A percentile compares a stretch with the other conserved stretches of the same genome.
These are phyloP conservation scores for Corynorhinus townsendii DNA, from an alignment of 2,113 vertebrate genomes.

Conservation along the genomic window DNA sequence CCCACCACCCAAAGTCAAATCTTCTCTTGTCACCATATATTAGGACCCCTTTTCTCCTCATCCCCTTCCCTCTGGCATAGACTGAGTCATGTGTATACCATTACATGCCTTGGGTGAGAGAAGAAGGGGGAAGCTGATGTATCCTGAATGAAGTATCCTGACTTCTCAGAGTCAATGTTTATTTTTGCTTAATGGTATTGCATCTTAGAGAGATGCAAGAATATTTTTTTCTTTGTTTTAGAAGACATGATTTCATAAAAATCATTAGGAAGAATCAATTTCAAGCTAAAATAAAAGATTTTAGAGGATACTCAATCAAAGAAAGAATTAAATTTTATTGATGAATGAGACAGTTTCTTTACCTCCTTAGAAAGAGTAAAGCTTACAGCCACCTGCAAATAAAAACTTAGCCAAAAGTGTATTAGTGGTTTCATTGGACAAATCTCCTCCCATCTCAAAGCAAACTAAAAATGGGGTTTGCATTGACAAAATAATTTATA, in stretches of 20 bases:
- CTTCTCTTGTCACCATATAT: too few relatives aligned
- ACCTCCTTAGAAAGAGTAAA: not conserved
- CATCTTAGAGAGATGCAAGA: not conserved
- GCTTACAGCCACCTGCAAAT: not conserved
- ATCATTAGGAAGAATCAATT: not conserved
- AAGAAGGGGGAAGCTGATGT: not conserved
- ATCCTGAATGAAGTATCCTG: not conserved
- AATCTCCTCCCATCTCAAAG: not conserved
- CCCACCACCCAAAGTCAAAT: too few relatives aligned
- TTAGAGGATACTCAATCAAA: not conserved
- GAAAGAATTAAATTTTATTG: not conserved
- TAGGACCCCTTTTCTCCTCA: too few relatives aligned
- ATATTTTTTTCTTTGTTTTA: not conserved
- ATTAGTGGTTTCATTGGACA: not conserved
- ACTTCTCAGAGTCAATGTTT: not conserved
- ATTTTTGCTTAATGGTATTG: not conserved
- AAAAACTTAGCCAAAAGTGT: not conserved
- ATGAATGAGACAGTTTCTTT: not conserved
- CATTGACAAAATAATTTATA: not conserved
- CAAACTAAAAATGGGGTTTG: not conserved
- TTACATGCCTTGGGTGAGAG: not conserved
- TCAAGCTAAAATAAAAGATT: not conserved
- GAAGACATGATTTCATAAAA: not conserved
- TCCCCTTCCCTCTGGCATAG: not conserved
- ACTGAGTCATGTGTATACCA: not conserved